A percentile compares a stretch with the other conserved stretches of the same genome.
Conservation (phyloP, 2,797 vertebrate species). For the Novumbra hubbsi region DNA sequence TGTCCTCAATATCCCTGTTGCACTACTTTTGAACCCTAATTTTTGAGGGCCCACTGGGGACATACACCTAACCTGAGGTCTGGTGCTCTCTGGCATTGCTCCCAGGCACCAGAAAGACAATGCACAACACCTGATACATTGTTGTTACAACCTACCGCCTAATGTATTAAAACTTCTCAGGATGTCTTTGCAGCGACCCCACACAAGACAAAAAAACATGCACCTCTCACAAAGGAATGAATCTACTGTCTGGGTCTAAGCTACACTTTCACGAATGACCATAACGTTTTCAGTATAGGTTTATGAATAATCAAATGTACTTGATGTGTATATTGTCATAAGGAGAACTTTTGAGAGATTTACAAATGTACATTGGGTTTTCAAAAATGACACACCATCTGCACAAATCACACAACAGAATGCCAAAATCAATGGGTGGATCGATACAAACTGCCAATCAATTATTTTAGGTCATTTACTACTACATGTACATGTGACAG, state of each 20-base stretch:
- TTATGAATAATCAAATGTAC: not conserved
- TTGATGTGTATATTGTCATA: not conserved
- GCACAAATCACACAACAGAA: not conserved
- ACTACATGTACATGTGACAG: slow-evolving; percentile 35
- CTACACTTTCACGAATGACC: not conserved
- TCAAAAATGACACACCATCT: not conserved
- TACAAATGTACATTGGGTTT: not conserved
- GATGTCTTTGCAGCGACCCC: too few relatives aligned
- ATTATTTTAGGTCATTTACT: slow-evolving; percentile 52
- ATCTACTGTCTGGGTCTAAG: not conserved
- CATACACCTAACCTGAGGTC: too few relatives aligned
- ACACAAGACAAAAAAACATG: not conserved
- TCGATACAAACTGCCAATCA: slow-evolving; percentile 58
- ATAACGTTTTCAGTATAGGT: not conserved
- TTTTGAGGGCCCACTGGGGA: too few relatives aligned
- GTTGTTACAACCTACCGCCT: too few relatives aligned
- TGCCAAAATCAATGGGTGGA: slow-evolving; percentile 8
- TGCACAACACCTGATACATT: too few relatives aligned
- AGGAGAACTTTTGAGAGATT: not conserved
- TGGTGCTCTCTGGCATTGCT: too few relatives aligned
- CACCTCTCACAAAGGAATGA: not conserved
- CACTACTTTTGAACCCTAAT: too few relatives aligned
- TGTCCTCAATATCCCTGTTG: too few relatives aligned
- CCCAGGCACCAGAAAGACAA: too few relatives aligned
- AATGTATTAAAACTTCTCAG: too few relatives aligned